A percentile compares a stretch with the other conserved stretches of the same genome.
phyloP scores from a whole-genome alignment of 2,888 invertebrate genomes.

The Plebejus anna region DNA sequence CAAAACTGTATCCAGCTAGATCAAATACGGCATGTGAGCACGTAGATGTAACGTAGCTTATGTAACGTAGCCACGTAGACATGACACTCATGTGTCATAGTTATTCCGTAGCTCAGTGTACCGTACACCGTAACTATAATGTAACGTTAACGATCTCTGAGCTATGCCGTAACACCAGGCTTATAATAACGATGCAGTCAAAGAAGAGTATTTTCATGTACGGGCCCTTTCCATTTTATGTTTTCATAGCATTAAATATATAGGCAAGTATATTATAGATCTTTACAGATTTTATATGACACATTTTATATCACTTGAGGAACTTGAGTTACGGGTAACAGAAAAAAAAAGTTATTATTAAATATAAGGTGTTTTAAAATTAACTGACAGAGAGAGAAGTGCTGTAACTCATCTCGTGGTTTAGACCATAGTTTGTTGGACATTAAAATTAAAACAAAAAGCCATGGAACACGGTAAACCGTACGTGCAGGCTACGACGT shows the following conservation, averaged over 20 bases:
- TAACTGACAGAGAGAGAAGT: too few relatives aligned
- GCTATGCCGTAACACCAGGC: background rate
- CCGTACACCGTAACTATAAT: constrained; percentile 1
- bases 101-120: background rate
- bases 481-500: too few relatives aligned
- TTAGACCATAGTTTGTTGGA: too few relatives aligned
- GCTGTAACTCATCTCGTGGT: too few relatives aligned
- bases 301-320: too few relatives aligned
- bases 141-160: constrained; percentile 1
- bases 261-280: background rate
- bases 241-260: background rate
- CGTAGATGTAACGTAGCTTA: constrained; percentile 1
- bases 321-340: too few relatives aligned
- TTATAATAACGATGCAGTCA: background rate
- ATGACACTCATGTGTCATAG: constrained; percentile 10
- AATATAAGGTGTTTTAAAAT: too few relatives aligned
- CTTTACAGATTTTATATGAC: too few relatives aligned
- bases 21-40: background rate
- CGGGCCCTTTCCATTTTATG: background rate
- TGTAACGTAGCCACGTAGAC: background rate
- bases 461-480: too few relatives aligned
- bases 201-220: background rate
- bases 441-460: too few relatives aligned
- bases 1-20: background rate
- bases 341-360: too few relatives aligned